Conservation (phyloP, 1,140 invertebrate species). For the Teleogryllus occipitalis region DNA sequence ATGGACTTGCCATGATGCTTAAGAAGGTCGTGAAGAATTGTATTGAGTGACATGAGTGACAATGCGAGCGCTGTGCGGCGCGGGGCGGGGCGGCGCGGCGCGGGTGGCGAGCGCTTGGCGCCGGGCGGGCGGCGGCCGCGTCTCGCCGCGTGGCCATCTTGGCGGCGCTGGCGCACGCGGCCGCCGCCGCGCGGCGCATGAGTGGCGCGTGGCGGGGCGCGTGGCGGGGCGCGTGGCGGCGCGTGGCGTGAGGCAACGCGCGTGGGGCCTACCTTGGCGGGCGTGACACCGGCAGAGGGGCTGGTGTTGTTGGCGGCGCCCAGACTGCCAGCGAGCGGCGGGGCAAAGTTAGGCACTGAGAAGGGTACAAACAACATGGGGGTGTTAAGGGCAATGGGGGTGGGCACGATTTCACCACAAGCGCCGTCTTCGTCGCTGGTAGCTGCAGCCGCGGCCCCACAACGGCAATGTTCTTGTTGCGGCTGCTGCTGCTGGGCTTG, state of each 20-base stretch:
- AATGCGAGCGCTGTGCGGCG: too few relatives aligned
- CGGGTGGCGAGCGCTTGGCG: too few relatives aligned
- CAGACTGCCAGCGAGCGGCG: slow-evolving; percentile 19
- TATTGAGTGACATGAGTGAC: too few relatives aligned
- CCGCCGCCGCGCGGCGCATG: not conserved
- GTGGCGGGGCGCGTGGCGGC: not conserved
- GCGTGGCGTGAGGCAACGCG: not conserved
- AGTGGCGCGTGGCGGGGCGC: not conserved
- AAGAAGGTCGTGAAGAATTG: too few relatives aligned
- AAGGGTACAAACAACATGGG: slow-evolving; percentile 24
- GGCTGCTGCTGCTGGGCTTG: slow-evolving; percentile 10
- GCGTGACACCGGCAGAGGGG: slow-evolving; percentile 20
- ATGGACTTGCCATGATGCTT: too few relatives aligned
- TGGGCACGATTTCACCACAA: slow-evolving; percentile 13
- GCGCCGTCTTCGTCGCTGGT: slow-evolving; percentile 14
- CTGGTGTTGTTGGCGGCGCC: slow-evolving; percentile 21
- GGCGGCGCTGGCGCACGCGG: not conserved
- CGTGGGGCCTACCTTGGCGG: slow-evolving; percentile 21
- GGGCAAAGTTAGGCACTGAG: slow-evolving; percentile 23
- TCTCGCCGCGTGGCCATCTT: not conserved
- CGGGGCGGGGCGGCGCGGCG: too few relatives aligned
- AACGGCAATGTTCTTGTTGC: slow-evolving; percentile 19
- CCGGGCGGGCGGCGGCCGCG: too few relatives aligned
- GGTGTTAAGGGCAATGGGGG: slow-evolving; percentile 14
- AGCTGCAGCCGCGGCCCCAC: slow-evolving; percentile 15